phyloP scores from a whole-genome alignment of 2,113 vertebrate genomes.

The Oreochromis tanganicae region DNA sequence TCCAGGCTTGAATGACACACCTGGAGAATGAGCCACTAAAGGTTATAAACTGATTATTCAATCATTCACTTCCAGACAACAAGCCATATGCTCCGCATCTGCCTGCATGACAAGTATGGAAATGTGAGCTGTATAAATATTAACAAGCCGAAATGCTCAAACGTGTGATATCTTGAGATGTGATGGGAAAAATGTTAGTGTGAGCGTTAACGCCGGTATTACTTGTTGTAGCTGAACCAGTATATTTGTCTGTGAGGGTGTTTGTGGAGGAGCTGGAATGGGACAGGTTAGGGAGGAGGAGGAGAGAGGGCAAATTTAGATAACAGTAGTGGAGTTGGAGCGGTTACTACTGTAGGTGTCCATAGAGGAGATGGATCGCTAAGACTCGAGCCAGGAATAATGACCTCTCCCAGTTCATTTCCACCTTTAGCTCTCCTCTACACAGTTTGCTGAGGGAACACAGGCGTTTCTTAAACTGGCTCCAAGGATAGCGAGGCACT shows the following conservation, averaged over 20 bases:
- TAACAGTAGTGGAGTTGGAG: conserved; percentile 12
- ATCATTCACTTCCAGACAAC: conserved; percentile 54
- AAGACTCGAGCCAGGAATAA: conserved; percentile 19
- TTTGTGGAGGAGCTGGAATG: not conserved
- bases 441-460: not conserved
- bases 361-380: not conserved
- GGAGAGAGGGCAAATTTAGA: not conserved
- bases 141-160: conserved; percentile 43
- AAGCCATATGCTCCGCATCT: conserved; percentile 57
- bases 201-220: not conserved
- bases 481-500: not conserved
- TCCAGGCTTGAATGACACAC: conserved; percentile 43
- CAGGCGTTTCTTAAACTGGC: conserved; percentile 9
- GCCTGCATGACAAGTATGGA: conserved; percentile 56
- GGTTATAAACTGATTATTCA: conserved; percentile 65
- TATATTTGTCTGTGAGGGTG: not conserved
- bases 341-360: not conserved
- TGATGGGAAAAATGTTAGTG: conserved; percentile 3
- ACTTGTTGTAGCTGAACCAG: not conserved
- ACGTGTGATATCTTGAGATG: conserved; percentile 20
- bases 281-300: not conserved
- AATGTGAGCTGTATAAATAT: conserved; percentile 65
- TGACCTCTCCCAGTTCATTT: conserved; percentile 9
- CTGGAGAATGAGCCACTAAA: conserved; percentile 50
- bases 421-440: conserved; percentile 3